These are phyloP conservation scores for Platygyra sinensis DNA, from an alignment of 64 coral and sea anemone species.

Conservation along the genomic window DNA sequence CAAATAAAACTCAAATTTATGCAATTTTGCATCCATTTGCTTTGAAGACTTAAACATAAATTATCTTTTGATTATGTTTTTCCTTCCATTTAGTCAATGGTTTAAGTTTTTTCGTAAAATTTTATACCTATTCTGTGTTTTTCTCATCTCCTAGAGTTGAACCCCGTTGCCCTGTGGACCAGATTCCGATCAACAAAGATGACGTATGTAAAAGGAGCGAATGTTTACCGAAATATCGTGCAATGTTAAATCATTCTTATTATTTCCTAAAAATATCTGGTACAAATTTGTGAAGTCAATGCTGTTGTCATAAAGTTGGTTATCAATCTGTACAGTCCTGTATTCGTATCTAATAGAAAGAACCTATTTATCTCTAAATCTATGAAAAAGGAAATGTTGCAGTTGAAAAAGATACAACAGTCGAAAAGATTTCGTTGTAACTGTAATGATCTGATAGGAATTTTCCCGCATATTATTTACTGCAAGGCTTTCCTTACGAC, in stretches of 20 bases:
- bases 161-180: slow-evolving; percentile 31
- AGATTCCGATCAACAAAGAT: slow-evolving; percentile 26
- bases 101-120: not conserved
- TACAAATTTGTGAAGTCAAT: too few relatives aligned
- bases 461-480: too few relatives aligned
- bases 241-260: not conserved
- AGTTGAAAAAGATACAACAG: too few relatives aligned
- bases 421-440: too few relatives aligned
- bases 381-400: too few relatives aligned
- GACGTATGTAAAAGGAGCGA: not conserved
- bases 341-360: too few relatives aligned
- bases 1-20: slow-evolving; percentile 7
- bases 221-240: not conserved
- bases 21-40: not conserved
- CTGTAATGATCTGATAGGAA: too few relatives aligned
- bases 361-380: too few relatives aligned
- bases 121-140: not conserved
- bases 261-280: too few relatives aligned
- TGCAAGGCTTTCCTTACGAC: too few relatives aligned
- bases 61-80: not conserved
- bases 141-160: not conserved
- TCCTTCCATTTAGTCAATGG: not conserved
- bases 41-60: not conserved
- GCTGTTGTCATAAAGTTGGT: too few relatives aligned
- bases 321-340: too few relatives aligned